A percentile compares a stretch with the other conserved stretches of the same genome.
Evolutionary conservation across 2,888 invertebrate genomes (phyloP).

Genomic region (Acanthococcus lagerstroemiae): DNA sequence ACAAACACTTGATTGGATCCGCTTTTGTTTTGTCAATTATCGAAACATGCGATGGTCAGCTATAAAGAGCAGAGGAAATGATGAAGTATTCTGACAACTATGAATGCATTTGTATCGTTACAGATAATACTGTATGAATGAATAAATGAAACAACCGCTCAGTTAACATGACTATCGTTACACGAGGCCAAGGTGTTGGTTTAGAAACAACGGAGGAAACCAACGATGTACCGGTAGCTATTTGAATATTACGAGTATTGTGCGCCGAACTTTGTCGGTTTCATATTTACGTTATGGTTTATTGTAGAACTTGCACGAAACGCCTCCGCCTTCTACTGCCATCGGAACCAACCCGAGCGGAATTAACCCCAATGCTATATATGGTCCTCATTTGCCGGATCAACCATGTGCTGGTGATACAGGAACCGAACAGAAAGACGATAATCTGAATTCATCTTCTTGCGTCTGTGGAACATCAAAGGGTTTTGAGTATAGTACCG

Average conservation of each 20-base stretch:
- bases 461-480: constrained; percentile 11
- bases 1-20: too few species aligned
- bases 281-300: too few species aligned
- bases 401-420: constrained; percentile 7
- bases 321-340: not conserved
- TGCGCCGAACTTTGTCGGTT: constrained; percentile 22
- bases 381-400: constrained; percentile 19
- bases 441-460: not conserved
- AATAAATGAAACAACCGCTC: constrained; percentile 12
- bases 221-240: constrained; percentile 37
- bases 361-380: not conserved
- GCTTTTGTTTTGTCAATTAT: too few species aligned
- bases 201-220: constrained; percentile 48
- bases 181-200: constrained; percentile 51
- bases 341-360: not conserved
- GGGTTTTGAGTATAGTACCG: not conserved
- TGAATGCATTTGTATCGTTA: too few species aligned
- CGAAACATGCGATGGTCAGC: too few species aligned
- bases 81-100: too few species aligned
- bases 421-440: constrained; percentile 1
- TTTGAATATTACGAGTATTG: too few species aligned
- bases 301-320: not conserved
- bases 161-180: constrained; percentile 52
- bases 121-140: too few species aligned
- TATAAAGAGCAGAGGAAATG: too few species aligned